Conservation (phyloP, 2,797 vertebrate species). For the Chelonia mydas region DNA sequence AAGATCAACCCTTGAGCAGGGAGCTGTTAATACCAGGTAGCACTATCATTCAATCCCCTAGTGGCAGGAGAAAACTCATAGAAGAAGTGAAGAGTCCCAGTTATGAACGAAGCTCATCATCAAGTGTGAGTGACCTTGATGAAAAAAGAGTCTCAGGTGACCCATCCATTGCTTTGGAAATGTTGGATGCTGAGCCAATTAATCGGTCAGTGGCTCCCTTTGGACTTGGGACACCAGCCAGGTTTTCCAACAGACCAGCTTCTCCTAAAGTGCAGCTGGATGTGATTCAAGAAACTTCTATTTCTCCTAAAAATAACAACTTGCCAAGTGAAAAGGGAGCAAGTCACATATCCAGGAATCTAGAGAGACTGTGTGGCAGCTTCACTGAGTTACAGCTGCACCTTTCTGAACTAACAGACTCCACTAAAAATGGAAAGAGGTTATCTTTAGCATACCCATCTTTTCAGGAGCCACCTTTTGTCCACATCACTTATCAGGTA, state of each 20-base stretch:
- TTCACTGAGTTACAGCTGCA: conserved; percentile 89
- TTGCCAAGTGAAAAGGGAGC: conserved; percentile 75
- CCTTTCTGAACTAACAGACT: conserved; percentile 87
- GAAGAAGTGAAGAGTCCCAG: conserved; percentile 85
- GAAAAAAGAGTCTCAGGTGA: conserved; percentile 81
- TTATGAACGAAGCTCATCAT: conserved; percentile 83
- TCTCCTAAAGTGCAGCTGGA: conserved; percentile 81
- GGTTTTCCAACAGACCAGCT: conserved; percentile 80
- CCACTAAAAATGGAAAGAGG: conserved; percentile 88
- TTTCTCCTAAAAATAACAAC: conserved; percentile 73
- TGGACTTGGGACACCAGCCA: conserved; percentile 78
- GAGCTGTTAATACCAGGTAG: conserved; percentile 87
- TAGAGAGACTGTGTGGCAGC: conserved; percentile 88
- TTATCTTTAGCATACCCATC: conserved; percentile 81
- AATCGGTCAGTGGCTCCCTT: conserved; percentile 82
- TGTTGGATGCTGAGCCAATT: conserved; percentile 85
- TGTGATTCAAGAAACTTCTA: conserved; percentile 60
- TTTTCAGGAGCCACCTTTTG: conserved; percentile 85
- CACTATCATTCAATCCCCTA: conserved; percentile 81
- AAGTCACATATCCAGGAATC: conserved; percentile 86
- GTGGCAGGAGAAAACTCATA: conserved; percentile 84
- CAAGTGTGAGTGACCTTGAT: conserved; percentile 83
- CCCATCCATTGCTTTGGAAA: conserved; percentile 82
- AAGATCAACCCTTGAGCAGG: conserved; percentile 79
- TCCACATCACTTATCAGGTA: conserved; percentile 93